phyloP scores from a whole-genome alignment of 2,888 invertebrate genomes.

The Melipona bicolor region DNA sequence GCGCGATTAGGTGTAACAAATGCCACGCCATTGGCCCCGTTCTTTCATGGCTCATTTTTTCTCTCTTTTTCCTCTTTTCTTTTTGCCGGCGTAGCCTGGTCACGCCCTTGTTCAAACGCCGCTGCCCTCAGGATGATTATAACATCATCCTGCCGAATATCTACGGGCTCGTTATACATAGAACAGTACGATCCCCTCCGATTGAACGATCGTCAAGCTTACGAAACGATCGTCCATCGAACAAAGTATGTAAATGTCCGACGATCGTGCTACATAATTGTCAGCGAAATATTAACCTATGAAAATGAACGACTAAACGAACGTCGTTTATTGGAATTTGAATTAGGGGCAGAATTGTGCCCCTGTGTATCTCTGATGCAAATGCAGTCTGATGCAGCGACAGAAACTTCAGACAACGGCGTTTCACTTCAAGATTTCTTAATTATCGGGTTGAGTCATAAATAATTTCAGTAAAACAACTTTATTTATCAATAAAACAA shows the following conservation, averaged over 20 bases:
- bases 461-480: too few species aligned
- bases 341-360: too few species aligned
- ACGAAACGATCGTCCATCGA: slow-evolving; percentile 25
- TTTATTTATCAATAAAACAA: too few species aligned
- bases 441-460: too few species aligned
- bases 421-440: too few species aligned
- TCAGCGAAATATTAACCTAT: neutral
- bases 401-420: too few species aligned
- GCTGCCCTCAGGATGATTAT: slow-evolving; percentile 70
- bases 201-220: slow-evolving; percentile 53
- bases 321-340: too few species aligned
- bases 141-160: slow-evolving; percentile 70
- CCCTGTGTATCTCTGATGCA: too few species aligned
- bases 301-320: too few species aligned
- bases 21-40: slow-evolving; percentile 64
- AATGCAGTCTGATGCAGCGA: too few species aligned
- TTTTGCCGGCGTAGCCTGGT: slow-evolving; percentile 58
- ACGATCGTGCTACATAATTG: too few species aligned
- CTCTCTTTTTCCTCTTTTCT: too few species aligned
- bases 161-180: slow-evolving; percentile 61
- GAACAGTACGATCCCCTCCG: slow-evolving; percentile 62
- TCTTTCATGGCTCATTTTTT: slow-evolving; percentile 55
- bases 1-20: slow-evolving; percentile 39
- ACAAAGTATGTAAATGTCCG: neutral
- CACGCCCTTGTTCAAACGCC: slow-evolving; percentile 72